Conservation (phyloP, 2,888 invertebrate species). For the Oscheius myriophilus region DNA sequence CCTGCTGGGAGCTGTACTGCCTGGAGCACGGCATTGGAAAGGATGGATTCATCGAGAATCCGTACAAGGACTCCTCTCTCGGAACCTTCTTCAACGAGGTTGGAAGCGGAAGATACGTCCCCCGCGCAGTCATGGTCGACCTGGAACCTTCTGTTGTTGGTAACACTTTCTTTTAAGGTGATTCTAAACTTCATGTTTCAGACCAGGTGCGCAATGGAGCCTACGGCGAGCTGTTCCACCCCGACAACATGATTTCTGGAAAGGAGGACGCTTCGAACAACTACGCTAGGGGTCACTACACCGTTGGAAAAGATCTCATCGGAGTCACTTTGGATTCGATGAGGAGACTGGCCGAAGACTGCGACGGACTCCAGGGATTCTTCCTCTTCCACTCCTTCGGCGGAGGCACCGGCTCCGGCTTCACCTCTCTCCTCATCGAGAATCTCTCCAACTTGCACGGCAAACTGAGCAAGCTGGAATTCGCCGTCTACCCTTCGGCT, state of each 20-base stretch:
- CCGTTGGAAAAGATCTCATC: slow-evolving; percentile 78
- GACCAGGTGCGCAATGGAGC: slow-evolving; percentile 88
- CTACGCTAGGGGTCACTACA: slow-evolving; percentile 96
- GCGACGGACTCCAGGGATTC: slow-evolving; percentile 79
- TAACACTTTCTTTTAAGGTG: slow-evolving; percentile 26
- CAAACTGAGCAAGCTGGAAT: slow-evolving; percentile 86
- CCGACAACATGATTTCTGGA: slow-evolving; percentile 87
- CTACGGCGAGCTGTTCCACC: slow-evolving; percentile 76
- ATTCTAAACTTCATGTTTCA: slow-evolving; percentile 18
- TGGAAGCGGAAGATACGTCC: slow-evolving; percentile 77
- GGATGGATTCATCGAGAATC: too few species aligned
- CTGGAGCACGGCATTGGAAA: slow-evolving; percentile 72
- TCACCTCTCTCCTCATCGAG: slow-evolving; percentile 87
- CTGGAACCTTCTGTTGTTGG: slow-evolving; percentile 66
- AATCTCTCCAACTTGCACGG: slow-evolving; percentile 83
- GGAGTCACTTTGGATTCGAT: slow-evolving; percentile 56
- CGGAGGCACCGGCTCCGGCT: slow-evolving; percentile 88
- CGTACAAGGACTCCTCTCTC: background rate
- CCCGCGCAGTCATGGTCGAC: slow-evolving; percentile 63
- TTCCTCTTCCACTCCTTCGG: slow-evolving; percentile 88
- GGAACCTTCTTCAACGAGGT: slow-evolving; percentile 78
- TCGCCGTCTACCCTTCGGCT: slow-evolving; percentile 88
- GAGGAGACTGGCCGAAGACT: slow-evolving; percentile 78
- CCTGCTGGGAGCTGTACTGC: slow-evolving; percentile 76
- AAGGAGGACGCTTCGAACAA: slow-evolving; percentile 98